These are phyloP conservation scores for Anguilla obscura DNA, from an alignment of 2,797 vertebrate genomes.

Conservation along the genomic window DNA sequence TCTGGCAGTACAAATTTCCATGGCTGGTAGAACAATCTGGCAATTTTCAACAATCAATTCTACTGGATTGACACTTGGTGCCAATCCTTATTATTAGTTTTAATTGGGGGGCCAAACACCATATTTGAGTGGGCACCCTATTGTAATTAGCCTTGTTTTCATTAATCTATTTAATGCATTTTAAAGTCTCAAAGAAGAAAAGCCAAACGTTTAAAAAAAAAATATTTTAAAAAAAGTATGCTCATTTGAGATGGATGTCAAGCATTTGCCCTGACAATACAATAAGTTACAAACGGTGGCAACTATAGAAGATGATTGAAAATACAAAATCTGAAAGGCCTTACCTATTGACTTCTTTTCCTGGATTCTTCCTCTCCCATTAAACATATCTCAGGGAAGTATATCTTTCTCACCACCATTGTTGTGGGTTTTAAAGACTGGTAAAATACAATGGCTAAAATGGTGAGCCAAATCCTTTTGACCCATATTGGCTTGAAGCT, in stretches of 20 bases:
- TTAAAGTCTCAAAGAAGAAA: not conserved
- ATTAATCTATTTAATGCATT: not conserved
- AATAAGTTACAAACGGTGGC: too few relatives aligned
- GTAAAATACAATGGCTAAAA: too few relatives aligned
- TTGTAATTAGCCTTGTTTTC: not conserved
- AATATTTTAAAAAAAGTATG: not conserved
- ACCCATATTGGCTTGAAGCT: too few relatives aligned
- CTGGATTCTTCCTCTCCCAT: too few relatives aligned
- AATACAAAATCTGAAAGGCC: too few relatives aligned
- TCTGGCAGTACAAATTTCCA: slow-evolving; percentile 31
- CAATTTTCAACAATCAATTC: slow-evolving; percentile 35
- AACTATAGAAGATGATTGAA: too few relatives aligned
- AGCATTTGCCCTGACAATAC: too few relatives aligned
- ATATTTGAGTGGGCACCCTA: not conserved
- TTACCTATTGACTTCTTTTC: too few relatives aligned
- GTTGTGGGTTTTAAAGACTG: too few relatives aligned
- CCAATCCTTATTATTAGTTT: not conserved
- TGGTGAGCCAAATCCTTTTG: too few relatives aligned
- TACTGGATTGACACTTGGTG: slow-evolving; percentile 15
- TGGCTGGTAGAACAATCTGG: not conserved
- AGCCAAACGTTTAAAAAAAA: not conserved
- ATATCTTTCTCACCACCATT: too few relatives aligned
- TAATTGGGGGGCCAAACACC: not conserved
- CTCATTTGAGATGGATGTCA: not conserved
- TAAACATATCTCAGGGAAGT: too few relatives aligned